Conservation (phyloP, 2,888 invertebrate genomes). For the Mechanitis mazaeus region DNA sequence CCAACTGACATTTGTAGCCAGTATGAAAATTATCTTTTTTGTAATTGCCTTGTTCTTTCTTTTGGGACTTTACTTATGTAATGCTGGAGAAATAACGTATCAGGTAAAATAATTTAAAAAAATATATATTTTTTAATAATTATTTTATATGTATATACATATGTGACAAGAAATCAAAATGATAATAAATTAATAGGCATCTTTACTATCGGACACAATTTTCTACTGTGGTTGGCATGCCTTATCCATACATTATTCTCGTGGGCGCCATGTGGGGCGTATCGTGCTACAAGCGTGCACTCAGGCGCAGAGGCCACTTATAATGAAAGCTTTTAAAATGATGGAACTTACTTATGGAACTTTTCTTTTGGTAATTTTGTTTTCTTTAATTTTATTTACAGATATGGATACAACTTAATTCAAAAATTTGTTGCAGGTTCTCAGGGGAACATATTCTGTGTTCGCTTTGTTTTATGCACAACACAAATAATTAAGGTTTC, state of each 20-base stretch:
- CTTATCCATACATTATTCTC: constrained; percentile 34
- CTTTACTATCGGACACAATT: constrained; percentile 54
- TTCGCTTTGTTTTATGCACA: constrained; percentile 61
- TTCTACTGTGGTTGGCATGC: constrained; percentile 66
- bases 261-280: constrained; percentile 40
- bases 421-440: constrained; percentile 48
- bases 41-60: constrained; percentile 55
- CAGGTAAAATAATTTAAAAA: constrained; percentile 45
- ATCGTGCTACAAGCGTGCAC: constrained; percentile 52
- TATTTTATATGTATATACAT: not conserved
- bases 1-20: constrained; percentile 47
- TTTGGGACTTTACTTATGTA: constrained; percentile 61
- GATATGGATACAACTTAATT: not conserved
- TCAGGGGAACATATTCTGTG: constrained; percentile 59
- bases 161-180: not conserved
- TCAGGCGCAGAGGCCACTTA: constrained; percentile 57
- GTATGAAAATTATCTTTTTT: constrained; percentile 59
- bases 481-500: constrained; percentile 28
- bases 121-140: not conserved
- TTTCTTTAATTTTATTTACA: not conserved
- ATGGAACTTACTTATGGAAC: constrained; percentile 58
- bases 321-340: constrained; percentile 71
- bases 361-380: constrained; percentile 49
- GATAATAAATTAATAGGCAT: constrained; percentile 44
- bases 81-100: constrained; percentile 67